phyloP scores from a whole-genome alignment of 2,797 vertebrate genomes.

The Mus minutoides region DNA sequence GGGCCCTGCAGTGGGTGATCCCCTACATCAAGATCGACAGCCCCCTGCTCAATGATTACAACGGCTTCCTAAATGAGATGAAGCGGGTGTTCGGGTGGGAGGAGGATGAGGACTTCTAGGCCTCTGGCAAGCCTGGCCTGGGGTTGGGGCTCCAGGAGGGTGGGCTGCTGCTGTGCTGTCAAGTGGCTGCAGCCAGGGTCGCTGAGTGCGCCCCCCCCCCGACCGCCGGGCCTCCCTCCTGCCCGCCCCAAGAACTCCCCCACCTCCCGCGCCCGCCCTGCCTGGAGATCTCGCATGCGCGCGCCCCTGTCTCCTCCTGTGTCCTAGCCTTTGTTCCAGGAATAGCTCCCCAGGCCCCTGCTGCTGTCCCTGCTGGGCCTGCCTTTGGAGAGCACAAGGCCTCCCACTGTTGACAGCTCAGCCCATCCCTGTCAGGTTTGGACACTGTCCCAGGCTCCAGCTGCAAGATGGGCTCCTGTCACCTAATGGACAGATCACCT shows the following conservation, averaged over 20 bases:
- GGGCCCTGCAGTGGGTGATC: slow-evolving; percentile 54
- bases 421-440: not conserved
- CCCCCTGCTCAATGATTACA: slow-evolving; percentile 52
- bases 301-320: slow-evolving; percentile 26
- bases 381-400: not conserved
- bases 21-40: slow-evolving; percentile 47
- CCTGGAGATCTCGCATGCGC: not conserved
- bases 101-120: slow-evolving; percentile 54
- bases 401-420: not conserved
- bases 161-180: not conserved
- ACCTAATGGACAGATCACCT: not conserved
- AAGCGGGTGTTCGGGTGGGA: slow-evolving; percentile 62
- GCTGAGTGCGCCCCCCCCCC: not conserved
- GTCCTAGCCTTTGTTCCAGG: slow-evolving; percentile 72
- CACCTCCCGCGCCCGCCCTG: too few relatives aligned
- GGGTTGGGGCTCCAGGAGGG: not conserved
- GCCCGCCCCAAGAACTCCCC: not conserved
- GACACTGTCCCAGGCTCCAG: not conserved
- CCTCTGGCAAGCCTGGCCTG: not conserved
- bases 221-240: not conserved
- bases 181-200: not conserved
- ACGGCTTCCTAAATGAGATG: slow-evolving; percentile 58
- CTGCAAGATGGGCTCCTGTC: not conserved
- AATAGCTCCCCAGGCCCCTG: slow-evolving; percentile 30
- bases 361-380: not conserved